These are phyloP conservation scores for Martes flavigula DNA, from an alignment of 2,797 vertebrate genomes.

Conservation along the genomic window DNA sequence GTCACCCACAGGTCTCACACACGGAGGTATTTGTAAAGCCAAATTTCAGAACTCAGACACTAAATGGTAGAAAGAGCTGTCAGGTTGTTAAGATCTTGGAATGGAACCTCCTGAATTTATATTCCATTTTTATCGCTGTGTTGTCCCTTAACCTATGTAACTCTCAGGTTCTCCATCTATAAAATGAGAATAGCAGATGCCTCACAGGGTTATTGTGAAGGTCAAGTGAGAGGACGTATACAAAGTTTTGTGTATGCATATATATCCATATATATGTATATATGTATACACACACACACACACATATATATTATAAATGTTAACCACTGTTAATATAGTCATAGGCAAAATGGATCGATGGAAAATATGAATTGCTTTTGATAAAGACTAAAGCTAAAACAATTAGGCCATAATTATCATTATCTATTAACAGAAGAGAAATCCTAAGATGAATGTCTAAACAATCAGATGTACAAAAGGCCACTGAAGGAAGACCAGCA, in stretches of 20 bases:
- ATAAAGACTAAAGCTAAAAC: slow-evolving; percentile 33
- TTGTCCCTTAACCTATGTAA: background rate
- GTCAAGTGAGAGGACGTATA: background rate
- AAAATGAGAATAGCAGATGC: background rate
- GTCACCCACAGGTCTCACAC: background rate
- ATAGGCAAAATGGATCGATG: background rate
- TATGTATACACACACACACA: background rate
- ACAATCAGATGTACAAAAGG: background rate
- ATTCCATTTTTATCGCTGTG: background rate
- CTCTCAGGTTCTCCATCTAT: background rate
- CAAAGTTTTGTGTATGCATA: background rate
- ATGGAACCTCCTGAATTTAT: background rate
- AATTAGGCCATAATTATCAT: background rate
- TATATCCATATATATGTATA: too few relatives aligned
- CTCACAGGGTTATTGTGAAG: background rate
- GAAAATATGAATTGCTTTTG: background rate
- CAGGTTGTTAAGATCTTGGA: background rate
- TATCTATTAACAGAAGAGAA: background rate
- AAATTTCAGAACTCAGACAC: background rate
- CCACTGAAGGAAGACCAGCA: background rate
- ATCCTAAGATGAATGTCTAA: background rate
- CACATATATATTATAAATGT: background rate
- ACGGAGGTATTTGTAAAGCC: background rate
- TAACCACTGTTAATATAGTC: background rate
- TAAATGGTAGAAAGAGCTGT: background rate